Percentiles rank a stretch among this genome's conserved stretches.
phyloP scores from a whole-genome alignment of 2,113 vertebrate genomes.

The Aptenodytes forsteri region DNA sequence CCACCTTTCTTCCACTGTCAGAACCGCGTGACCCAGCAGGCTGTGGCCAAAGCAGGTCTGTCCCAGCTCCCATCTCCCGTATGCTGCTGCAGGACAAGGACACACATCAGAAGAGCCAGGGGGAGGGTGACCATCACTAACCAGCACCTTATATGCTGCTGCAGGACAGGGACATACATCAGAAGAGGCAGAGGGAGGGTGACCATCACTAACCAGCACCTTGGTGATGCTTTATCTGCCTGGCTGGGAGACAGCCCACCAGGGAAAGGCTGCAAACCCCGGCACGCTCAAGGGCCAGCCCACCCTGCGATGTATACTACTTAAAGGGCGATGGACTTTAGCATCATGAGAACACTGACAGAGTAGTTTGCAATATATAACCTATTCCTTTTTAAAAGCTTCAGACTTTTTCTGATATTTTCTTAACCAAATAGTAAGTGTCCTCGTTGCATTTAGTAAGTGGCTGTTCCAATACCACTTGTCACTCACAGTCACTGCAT shows the following conservation, averaged over 20 bases:
- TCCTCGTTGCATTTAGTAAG: neutral
- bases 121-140: neutral
- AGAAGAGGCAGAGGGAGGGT: neutral
- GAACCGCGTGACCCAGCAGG: rapidly evolving
- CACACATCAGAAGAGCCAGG: neutral
- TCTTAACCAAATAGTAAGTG: neutral
- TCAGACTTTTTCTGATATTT: neutral
- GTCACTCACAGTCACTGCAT: neutral
- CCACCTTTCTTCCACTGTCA: neutral
- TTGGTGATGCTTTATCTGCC: neutral
- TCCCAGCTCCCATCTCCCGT: neutral
- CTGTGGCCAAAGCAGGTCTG: neutral
- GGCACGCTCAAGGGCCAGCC: neutral
- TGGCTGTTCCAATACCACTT: neutral
- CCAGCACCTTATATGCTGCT: neutral
- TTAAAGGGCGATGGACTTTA: neutral
- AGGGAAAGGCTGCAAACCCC: neutral
- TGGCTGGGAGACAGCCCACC: rapidly evolving
- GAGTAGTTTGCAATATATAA: neutral
- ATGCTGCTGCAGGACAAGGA: neutral
- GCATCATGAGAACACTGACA: neutral
- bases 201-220: neutral
- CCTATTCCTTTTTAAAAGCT: neutral
- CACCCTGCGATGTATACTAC: rapidly evolving
- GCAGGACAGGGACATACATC: neutral